Evolutionary conservation across 2,113 vertebrate genomes (phyloP).

Genomic region (Microtus montanus): DNA sequence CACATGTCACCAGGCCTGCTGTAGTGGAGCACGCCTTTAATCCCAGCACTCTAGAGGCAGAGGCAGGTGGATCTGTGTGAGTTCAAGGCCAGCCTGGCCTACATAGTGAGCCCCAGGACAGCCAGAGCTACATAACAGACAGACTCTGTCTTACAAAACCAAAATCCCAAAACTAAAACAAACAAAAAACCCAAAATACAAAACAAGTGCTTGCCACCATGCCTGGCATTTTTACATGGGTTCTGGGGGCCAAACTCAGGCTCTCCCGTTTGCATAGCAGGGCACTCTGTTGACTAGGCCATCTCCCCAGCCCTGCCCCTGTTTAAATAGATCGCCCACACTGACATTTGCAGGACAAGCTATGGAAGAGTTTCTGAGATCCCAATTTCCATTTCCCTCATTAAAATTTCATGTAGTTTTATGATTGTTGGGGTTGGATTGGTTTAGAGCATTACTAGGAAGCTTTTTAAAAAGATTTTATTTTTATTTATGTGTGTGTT

Average conservation of each 20-base stretch:
- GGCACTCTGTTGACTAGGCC: background rate
- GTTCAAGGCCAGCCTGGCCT: background rate
- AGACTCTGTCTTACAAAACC: background rate
- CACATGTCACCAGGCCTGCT: background rate
- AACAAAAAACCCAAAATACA: background rate
- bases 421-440: conserved; percentile 15
- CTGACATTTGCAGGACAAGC: background rate
- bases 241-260: background rate
- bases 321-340: background rate
- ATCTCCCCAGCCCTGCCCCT: background rate
- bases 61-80: background rate
- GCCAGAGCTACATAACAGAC: background rate
- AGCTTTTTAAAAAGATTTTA: background rate
- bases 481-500: background rate
- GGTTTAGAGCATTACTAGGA: conserved; percentile 32
- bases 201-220: background rate
- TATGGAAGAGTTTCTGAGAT: conserved; percentile 1
- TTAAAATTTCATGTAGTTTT: conserved; percentile 2
- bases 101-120: background rate
- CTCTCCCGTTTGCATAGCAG: background rate
- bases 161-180: background rate
- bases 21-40: background rate
- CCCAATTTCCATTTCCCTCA: conserved; percentile 36
- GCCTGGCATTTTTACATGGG: background rate
- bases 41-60: background rate